These are phyloP conservation scores for Chascanopsetta lugubris DNA, from an alignment of 2,113 vertebrate species.

Conservation along the genomic window DNA sequence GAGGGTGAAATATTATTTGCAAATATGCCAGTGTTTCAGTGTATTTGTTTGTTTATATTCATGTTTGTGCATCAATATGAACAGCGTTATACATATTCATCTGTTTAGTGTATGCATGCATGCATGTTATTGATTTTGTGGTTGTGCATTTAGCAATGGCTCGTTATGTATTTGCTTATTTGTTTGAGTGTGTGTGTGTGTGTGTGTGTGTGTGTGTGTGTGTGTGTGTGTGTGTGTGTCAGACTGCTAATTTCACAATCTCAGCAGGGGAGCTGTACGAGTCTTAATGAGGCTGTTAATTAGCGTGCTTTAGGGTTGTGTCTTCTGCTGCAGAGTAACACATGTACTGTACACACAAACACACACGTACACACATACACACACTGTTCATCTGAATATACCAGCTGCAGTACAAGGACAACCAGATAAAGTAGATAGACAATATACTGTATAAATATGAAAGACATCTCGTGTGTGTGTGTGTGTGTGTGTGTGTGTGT, in stretches of 20 bases:
- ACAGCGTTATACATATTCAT: background rate
- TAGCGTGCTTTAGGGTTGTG: constrained; percentile 73
- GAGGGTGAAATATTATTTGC: too few species aligned
- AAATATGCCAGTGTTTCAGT: background rate
- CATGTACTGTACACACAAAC: constrained; percentile 6
- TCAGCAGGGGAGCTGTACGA: constrained; percentile 63
- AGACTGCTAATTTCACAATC: constrained; percentile 28
- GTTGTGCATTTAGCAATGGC: background rate
- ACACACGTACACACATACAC: constrained; percentile 2
- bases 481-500: constrained; percentile 7
- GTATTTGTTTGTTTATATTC: background rate
- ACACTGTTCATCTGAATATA: too few species aligned
- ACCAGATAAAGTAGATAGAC: constrained; percentile 15
- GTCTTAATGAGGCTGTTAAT: constrained; percentile 79
- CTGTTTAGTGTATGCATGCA: background rate
- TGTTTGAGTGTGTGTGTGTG: constrained; percentile 18
- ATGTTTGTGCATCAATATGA: background rate
- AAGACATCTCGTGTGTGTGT: constrained; percentile 21
- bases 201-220: constrained; percentile 11
- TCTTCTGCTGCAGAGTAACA: constrained; percentile 48
- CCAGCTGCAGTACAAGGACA: constrained; percentile 17
- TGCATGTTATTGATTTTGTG: constrained; percentile 3
- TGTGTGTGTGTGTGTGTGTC: constrained; percentile 18
- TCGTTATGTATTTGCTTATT: constrained; percentile 9
- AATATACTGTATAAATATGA: background rate